Base-by-base conservation (phyloP, 2,797 vertebrate species). In the Ceryle rudis region DNA sequence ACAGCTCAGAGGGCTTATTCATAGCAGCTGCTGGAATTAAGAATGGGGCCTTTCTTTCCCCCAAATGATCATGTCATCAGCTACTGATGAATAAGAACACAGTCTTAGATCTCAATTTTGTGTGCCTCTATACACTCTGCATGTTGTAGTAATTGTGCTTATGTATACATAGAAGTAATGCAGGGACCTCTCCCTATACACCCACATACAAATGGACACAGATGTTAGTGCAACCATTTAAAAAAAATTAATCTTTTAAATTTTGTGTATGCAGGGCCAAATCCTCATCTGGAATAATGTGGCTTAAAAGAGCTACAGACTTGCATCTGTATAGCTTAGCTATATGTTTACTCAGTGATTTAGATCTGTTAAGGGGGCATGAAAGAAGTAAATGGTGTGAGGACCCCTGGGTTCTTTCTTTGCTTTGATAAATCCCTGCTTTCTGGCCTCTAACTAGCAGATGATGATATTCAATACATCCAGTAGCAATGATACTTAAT, bases 1-100 rank as follows among this genome's bases (percentile, higher is more conserved):
- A 17, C 64, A 42, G 73, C 62, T 81, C 58, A 69, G 10, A 89
- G 18, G 5, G 18, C 4, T 8, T 82, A 72, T 86, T 95, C 85
- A 64, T 21, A 31, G 39, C 83, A 95, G 80, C 91, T 96, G 90
- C 47, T 91, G 81, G 81, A 86, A 89, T 69, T 7, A 64, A 86
- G 47, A 94, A 90, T 13, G n/a, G 14, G 22, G 52, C 49, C 65
- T 90, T 88, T 92, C 81, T 85, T 60, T 57, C 33, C 41, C 22
- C 39, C 28, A 85, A 94, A 39, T 18, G 4, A 2, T 60, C 29
- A 5, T 17, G 51, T 81, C 90, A 93, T 81, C 73, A 67, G 51
- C 67, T 86, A 51, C 83, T 84, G 73, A 60, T 62, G 69, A 83
- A 25, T n/a, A 83, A 84, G 61, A 91, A 46, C 20, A 60, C 3